Conservation (phyloP, 1,140 invertebrate species). For the Eurosta solidaginis region DNA sequence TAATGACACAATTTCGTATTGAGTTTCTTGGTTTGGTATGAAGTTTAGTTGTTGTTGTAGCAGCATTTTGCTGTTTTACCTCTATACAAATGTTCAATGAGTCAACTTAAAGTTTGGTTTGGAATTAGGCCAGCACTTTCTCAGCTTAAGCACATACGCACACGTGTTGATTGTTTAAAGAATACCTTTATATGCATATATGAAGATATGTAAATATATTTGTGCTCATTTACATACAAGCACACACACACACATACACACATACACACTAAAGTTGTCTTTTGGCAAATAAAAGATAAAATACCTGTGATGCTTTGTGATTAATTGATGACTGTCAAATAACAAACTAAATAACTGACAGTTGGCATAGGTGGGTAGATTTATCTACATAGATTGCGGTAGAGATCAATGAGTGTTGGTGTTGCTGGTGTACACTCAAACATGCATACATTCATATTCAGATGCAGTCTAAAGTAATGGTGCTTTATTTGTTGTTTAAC, state of each 20-base stretch:
- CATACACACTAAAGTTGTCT: too few species aligned
- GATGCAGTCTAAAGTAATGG: too few species aligned
- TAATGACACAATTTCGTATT: conserved; percentile 20
- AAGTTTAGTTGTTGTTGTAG: neutral
- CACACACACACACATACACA: too few species aligned
- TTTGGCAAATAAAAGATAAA: conserved; percentile 18
- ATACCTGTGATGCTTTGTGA: conserved; percentile 12
- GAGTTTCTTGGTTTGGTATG: neutral
- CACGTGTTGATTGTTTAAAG: neutral
- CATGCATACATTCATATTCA: too few species aligned
- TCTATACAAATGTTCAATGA: neutral
- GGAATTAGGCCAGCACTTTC: conserved; percentile 26
- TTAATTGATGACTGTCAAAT: conserved; percentile 26
- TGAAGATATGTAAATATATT: neutral
- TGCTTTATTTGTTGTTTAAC: too few species aligned
- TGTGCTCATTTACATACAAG: neutral
- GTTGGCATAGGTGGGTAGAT: neutral
- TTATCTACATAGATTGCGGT: neutral
- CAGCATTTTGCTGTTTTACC: neutral
- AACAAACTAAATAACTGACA: neutral
- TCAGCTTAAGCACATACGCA: neutral
- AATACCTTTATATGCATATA: neutral
- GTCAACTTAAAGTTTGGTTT: neutral
- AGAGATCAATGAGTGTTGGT: too few species aligned
- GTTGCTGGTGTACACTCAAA: too few species aligned